These are phyloP conservation scores for Pteropus rufus DNA, from an alignment of 2,797 vertebrate genomes.

Conservation along the genomic window DNA sequence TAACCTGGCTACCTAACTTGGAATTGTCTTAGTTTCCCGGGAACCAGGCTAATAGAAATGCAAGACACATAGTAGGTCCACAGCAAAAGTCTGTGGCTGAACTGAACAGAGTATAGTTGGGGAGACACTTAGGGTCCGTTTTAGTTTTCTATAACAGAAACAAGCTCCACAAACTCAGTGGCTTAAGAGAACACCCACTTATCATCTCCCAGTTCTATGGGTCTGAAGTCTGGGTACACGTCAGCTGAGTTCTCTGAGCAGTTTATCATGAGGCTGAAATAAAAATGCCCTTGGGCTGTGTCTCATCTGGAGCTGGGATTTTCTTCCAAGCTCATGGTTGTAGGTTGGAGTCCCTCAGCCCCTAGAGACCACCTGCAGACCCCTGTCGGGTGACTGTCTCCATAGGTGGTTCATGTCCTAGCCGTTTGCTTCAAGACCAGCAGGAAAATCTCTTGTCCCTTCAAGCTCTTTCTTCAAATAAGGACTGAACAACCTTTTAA, in stretches of 20 bases:
- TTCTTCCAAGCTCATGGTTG: not conserved
- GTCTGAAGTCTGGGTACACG: not conserved
- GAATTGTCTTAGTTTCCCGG: not conserved
- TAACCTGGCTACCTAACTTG: not conserved
- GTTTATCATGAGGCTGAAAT: not conserved
- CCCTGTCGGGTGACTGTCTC: not conserved
- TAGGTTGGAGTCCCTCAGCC: not conserved
- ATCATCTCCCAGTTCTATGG: not conserved
- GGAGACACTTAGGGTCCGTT: not conserved
- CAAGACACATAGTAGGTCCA: not conserved
- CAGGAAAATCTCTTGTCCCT: not conserved
- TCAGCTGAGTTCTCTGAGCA: not conserved
- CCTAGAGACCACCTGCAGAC: not conserved
- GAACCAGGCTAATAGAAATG: not conserved
- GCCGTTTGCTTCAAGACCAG: not conserved
- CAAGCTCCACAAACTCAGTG: not conserved
- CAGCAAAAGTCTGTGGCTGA: not conserved
- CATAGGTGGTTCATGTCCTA: not conserved
- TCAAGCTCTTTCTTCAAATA: not conserved
- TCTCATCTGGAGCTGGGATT: not conserved
- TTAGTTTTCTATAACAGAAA: not conserved
- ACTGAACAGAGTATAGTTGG: not conserved
- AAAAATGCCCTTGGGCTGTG: not conserved
- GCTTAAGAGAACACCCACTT: not conserved
- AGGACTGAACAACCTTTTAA: not conserved